Evolutionary conservation across 2,113 vertebrate species (phyloP).

Genomic region (Talpa occidentalis): DNA sequence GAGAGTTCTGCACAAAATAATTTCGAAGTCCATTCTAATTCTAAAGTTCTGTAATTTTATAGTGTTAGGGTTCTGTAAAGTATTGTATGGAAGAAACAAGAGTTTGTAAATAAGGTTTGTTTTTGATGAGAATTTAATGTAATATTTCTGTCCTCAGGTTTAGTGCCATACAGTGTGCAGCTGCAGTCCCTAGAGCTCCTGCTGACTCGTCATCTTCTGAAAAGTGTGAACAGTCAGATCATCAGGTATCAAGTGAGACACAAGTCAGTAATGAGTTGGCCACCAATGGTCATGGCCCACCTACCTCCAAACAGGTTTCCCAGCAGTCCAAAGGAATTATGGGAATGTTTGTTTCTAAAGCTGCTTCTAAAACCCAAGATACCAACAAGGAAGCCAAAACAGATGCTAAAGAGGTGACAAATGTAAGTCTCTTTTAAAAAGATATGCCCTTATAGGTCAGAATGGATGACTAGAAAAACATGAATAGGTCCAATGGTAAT

Average conservation of each 20-base stretch:
- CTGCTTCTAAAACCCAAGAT: conserved; percentile 86
- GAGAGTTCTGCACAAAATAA: conserved; percentile 23
- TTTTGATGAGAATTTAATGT: neutral
- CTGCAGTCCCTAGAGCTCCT: conserved; percentile 85
- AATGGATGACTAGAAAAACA: neutral
- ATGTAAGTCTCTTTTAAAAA: conserved; percentile 83
- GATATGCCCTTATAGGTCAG: neutral
- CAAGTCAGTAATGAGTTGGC: neutral
- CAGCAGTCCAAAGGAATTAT: conserved; percentile 93
- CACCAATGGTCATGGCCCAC: conserved; percentile 83
- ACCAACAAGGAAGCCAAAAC: conserved; percentile 86
- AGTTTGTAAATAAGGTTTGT: neutral
- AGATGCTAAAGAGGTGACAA: conserved; percentile 87
- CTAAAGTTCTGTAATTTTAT: conserved; percentile 39
- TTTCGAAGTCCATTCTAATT: conserved; percentile 44
- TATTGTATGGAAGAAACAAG: neutral
- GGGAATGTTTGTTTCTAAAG: conserved; percentile 93
- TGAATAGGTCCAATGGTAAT: neutral
- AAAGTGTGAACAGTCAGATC: conserved; percentile 23
- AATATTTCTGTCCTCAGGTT: conserved; percentile 84
- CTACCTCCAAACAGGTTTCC: conserved; percentile 77
- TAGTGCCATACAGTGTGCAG: conserved; percentile 92
- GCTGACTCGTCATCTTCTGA: conserved; percentile 80
- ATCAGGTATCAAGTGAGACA: conserved; percentile 40
- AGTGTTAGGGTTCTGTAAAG: neutral